These are phyloP conservation scores for Agriopis leucophaearia DNA, from an alignment of 2,888 invertebrate genomes.

Conservation along the genomic window DNA sequence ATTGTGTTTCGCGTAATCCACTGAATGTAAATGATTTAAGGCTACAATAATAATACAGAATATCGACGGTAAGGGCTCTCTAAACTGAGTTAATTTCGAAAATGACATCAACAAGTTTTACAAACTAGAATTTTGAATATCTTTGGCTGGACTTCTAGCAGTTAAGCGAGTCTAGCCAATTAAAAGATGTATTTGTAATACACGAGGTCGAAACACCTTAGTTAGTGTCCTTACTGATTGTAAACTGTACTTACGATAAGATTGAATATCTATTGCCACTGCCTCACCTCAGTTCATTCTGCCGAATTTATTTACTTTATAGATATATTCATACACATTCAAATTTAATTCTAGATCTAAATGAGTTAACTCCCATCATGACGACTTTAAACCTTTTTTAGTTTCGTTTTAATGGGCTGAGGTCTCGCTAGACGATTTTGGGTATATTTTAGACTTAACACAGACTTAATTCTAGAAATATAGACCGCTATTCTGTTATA, in stretches of 20 bases:
- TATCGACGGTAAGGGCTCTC: conserved; percentile 27
- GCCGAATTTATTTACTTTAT: conserved; percentile 55
- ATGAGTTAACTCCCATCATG: conserved; percentile 46
- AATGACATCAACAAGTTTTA: not conserved
- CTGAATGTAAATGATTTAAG: conserved; percentile 58
- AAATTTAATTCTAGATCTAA: conserved; percentile 42
- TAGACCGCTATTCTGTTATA: conserved; percentile 52
- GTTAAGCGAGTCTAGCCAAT: not conserved
- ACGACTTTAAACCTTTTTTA: conserved; percentile 45
- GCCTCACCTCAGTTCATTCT: conserved; percentile 69
- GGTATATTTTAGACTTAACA: conserved; percentile 64
- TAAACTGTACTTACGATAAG: conserved; percentile 35
- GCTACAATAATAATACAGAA: conserved; percentile 38
- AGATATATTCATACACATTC: conserved; percentile 46
- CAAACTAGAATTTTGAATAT: not conserved
- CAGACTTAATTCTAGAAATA: conserved; percentile 61
- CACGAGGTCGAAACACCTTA: not conserved
- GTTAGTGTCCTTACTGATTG: conserved; percentile 17
- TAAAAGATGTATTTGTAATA: not conserved
- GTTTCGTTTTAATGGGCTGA: conserved; percentile 68
- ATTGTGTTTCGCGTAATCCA: conserved; percentile 78
- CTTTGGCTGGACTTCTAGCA: not conserved
- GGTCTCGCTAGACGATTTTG: conserved; percentile 61
- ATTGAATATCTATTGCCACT: conserved; percentile 53
- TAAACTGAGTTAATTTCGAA: not conserved